Evolutionary conservation across 1,140 invertebrate genomes (phyloP), one percentile per base, ranked within the genome.

Genomic region (Leguminivora glycinivorella): DNA sequence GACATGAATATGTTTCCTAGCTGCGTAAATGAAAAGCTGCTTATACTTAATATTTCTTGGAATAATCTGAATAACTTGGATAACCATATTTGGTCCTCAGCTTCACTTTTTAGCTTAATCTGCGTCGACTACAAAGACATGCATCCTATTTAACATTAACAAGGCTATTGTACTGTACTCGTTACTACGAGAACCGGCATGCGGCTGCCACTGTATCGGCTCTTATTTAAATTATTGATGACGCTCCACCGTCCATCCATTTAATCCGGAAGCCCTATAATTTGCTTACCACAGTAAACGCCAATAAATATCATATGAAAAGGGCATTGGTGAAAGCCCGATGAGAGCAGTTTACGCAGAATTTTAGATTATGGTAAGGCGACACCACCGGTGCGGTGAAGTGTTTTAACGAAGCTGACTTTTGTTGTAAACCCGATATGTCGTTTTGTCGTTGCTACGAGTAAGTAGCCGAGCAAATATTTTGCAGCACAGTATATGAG

Each of bases 1-100:
- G 67, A 75, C 73, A 43, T 58, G 56, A 69, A 70, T 72, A 40
- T 75, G 72, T 79, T 79, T 76, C 75, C 25, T 56, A 40, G 52
- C 56, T 68, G 56, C 75, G 68, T 31, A 47, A n/a, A 31, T 40
- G 43, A 29, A 69, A 68, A 66, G 56, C 67, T 63, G 26, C 56
- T 24, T 34, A 52, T 70, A 24, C 34, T 56, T 34, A 66, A 17
- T 2, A 38, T 38, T 14, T 14, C 10, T 12, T 38, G 10, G 34
- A 38, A 38, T 47, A 43, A 17, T 17, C n/a, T 43, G 7, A 17
- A 4, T 43, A 17, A 47, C n/a, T 1, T 47, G 43, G n/a, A n/a
- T n/a, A n/a, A 47, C 43, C 3, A 47, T 47, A 19, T 47, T 47
- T 47, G 43, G 43, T 47, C 3, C 43, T 12, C 1, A 47, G 43